phyloP scores from a whole-genome alignment of 35 echinoderm and acorn worm genomes.

The Heliocidaris tuberculata region DNA sequence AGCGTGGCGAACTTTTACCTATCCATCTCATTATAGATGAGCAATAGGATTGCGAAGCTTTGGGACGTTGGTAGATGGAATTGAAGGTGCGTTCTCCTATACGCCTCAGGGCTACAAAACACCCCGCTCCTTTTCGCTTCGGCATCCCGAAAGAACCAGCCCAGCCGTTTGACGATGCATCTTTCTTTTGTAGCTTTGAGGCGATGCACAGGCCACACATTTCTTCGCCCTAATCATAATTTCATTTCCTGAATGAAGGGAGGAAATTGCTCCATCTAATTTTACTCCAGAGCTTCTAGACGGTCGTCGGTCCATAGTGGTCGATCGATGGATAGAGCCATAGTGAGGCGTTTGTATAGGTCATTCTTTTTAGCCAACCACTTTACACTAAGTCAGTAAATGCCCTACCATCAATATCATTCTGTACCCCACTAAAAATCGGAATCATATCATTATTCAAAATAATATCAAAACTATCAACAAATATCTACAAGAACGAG shows the following conservation, averaged over 20 bases:
- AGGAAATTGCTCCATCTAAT: conserved; percentile 2
- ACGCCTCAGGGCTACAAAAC: not conserved
- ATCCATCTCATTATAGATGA: not conserved
- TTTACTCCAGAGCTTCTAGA: not conserved
- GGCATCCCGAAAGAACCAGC: not conserved
- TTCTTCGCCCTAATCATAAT: not conserved
- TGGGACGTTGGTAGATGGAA: not conserved
- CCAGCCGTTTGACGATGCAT: not conserved
- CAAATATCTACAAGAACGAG: too few relatives aligned
- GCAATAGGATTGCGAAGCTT: not conserved
- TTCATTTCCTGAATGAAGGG: not conserved
- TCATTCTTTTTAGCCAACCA: too few relatives aligned
- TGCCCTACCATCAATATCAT: too few relatives aligned
- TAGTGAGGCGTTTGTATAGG: too few relatives aligned
- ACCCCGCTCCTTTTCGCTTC: not conserved
- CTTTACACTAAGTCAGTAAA: too few relatives aligned
- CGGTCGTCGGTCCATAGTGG: not conserved
- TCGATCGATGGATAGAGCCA: not conserved
- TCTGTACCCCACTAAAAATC: too few relatives aligned
- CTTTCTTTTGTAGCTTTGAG: not conserved
- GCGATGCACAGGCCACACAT: not conserved
- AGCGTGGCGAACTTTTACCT: not conserved
- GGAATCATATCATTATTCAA: too few relatives aligned
- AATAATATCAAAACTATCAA: too few relatives aligned
- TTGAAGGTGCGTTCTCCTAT: not conserved